Percentiles rank a stretch among this genome's conserved stretches.
Conservation (phyloP, 2,113 vertebrate species). For the Psilopogon haemacephalus region DNA sequence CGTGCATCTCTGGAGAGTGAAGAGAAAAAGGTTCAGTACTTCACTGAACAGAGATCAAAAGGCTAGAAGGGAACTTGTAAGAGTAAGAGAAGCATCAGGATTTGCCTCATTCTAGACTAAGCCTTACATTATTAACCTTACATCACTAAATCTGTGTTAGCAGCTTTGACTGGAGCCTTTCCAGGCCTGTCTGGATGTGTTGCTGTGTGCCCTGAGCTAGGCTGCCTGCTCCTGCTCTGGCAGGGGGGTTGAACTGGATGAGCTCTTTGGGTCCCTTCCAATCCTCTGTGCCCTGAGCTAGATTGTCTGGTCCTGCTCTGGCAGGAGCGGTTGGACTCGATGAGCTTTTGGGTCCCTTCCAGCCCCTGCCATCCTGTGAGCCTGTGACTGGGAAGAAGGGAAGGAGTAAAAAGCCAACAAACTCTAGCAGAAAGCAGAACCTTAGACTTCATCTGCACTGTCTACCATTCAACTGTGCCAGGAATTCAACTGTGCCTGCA, state of each 20-base stretch:
- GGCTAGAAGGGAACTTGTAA: not conserved
- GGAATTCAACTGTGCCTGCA: too few relatives aligned
- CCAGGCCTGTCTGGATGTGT: too few relatives aligned
- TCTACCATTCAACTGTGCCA: not conserved
- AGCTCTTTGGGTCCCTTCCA: too few relatives aligned
- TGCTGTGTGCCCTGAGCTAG: too few relatives aligned
- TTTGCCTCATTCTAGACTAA: not conserved
- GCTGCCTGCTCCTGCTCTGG: too few relatives aligned
- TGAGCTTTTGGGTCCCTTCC: too few relatives aligned
- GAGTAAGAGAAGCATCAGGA: not conserved
- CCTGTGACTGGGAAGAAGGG: not conserved
- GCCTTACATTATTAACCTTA: not conserved
- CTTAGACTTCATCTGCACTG: not conserved
- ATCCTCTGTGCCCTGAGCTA: too few relatives aligned
- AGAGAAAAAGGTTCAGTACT: not conserved
- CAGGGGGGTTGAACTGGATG: too few relatives aligned
- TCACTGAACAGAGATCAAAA: not conserved
- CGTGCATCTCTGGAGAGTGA: not conserved
- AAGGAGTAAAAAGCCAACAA: not conserved
- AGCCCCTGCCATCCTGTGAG: too few relatives aligned
- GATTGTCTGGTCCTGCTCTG: too few relatives aligned
- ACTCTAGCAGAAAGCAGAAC: not conserved
- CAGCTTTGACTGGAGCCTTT: not conserved
- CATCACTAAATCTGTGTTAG: not conserved
- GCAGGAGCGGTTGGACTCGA: too few relatives aligned